A percentile compares a stretch with the other conserved stretches of the same genome.
Conservation (phyloP, 53 echinoderm and acorn worm genomes). For the Crossaster papposus region DNA sequence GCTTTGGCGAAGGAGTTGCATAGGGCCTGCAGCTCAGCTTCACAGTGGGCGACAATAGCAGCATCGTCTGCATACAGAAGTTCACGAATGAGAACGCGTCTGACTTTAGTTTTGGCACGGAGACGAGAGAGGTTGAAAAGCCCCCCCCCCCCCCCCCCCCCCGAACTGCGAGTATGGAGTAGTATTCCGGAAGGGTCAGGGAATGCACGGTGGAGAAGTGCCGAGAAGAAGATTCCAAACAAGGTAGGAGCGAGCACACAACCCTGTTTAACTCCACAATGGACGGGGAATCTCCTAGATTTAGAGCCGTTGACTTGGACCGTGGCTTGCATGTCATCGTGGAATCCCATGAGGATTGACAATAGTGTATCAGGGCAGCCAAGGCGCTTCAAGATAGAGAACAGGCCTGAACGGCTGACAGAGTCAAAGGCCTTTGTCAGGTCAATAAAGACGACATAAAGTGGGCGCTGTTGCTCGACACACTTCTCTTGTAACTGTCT, state of each 20-base stretch:
- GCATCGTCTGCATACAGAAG: constrained; percentile 4
- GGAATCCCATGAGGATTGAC: not conserved
- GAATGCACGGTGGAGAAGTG: constrained; percentile 26
- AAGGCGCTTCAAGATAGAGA: constrained; percentile 27
- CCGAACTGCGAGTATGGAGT: constrained; percentile 27
- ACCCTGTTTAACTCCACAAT: not conserved
- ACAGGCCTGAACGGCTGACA: constrained; percentile 20
- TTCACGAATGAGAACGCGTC: not conserved
- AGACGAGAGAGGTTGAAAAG: not conserved
- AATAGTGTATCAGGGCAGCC: not conserved
- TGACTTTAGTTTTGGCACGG: not conserved
- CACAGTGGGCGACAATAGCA: not conserved
- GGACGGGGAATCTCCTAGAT: not conserved
- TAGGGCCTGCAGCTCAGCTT: not conserved
- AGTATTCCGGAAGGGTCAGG: not conserved
- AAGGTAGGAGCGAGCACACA: constrained; percentile 5
- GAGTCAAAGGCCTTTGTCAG: constrained; percentile 51
- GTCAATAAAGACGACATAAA: constrained; percentile 47
- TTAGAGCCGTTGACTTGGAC: constrained; percentile 21
- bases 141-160: too few relatives aligned
- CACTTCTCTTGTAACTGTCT: constrained; percentile 21
- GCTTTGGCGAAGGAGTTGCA: not conserved
- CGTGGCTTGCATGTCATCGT: not conserved
- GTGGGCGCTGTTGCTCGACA: not conserved
- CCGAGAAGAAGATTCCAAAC: constrained; percentile 20